A percentile compares a stretch with the other conserved stretches of the same genome.
These are phyloP conservation scores for Ondatra zibethicus DNA, from an alignment of 2,113 vertebrate species.

Conservation along the genomic window DNA sequence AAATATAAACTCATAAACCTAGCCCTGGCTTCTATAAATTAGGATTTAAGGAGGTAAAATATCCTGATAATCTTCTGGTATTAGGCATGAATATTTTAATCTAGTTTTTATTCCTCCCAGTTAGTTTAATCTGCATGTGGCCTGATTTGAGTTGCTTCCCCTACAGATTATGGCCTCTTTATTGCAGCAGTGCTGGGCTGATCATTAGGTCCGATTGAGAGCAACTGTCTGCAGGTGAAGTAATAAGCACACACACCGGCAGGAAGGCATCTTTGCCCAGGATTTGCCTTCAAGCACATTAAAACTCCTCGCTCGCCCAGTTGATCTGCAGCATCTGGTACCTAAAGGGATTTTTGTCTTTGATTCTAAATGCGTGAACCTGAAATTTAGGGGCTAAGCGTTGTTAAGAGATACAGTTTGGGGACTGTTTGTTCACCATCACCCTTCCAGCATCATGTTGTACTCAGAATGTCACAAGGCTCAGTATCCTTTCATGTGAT, in stretches of 20 bases:
- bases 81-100: constrained; percentile 92
- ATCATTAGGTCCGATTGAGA: constrained; percentile 89
- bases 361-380: constrained; percentile 89
- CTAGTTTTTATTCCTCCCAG: constrained; percentile 92
- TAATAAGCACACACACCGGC: constrained; percentile 87
- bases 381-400: constrained; percentile 88
- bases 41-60: constrained; percentile 93
- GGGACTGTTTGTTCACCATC: constrained; percentile 87
- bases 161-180: constrained; percentile 94
- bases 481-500: constrained; percentile 72
- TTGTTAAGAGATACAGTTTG: constrained; percentile 85
- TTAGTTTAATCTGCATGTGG: constrained; percentile 97
- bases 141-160: constrained; percentile 95
- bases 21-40: constrained; percentile 92
- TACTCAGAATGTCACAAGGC: constrained; percentile 48
- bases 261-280: constrained; percentile 89
- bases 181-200: constrained; percentile 89
- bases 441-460: constrained; percentile 84
- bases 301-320: constrained; percentile 89
- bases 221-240: constrained; percentile 93
- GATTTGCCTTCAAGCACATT: constrained; percentile 91
- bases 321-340: constrained; percentile 93
- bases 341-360: constrained; percentile 95
- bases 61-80: constrained; percentile 91
- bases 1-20: constrained; percentile 89